Base-by-base conservation (phyloP, 2,113 vertebrate species). In the Solea senegalensis region DNA sequence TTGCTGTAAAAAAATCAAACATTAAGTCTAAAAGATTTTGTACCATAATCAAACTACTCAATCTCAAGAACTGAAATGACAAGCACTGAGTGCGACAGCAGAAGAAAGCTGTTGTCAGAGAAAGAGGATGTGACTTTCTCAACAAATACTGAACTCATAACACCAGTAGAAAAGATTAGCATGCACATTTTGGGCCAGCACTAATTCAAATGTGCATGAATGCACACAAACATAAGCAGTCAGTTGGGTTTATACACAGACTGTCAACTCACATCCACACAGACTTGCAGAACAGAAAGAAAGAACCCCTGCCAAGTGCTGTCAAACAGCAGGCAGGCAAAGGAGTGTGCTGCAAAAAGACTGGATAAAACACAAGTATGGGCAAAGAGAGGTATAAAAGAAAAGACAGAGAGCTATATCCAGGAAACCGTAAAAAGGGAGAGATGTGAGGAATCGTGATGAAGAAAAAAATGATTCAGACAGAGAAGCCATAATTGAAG, bases 261-360 rank as follows among this genome's bases (percentile, higher is more conserved):
- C 41, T 57, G 57, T 63, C 50, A 54, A 63, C 48, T 41, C 61
- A 55, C 53, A 54, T 65, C 56, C 34, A 75, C 28, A 66, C 69
- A 67, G 8, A 63, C 46, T 34, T 64, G 76, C 72, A 83, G 73
- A 75, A 6, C 34, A 6, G 5, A 60, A 53, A 68, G 51, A 72
- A 34, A 46, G 60, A 76, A 68, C 55, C 52, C 49, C 69, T 80
- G 80, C 76, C 84, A 76, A 75, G 71, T 2, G 0, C 57, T 76
- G 69, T 8, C 26, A 70, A 72, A 75, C 74, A 79, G 57, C 69
- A 80, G 28, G 15, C 77, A 67, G 49, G 14, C 39, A 59, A 59
- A 28, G n/a, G 61, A 34, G 34, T 3, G 34, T 34, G 21, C 21
- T 34, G 34, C 34, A 71, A 62, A 83, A 76, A 66, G 56, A 39